phyloP scores from a whole-genome alignment of 2,888 invertebrate genomes.

The Pycnomerus fuliginosus region DNA sequence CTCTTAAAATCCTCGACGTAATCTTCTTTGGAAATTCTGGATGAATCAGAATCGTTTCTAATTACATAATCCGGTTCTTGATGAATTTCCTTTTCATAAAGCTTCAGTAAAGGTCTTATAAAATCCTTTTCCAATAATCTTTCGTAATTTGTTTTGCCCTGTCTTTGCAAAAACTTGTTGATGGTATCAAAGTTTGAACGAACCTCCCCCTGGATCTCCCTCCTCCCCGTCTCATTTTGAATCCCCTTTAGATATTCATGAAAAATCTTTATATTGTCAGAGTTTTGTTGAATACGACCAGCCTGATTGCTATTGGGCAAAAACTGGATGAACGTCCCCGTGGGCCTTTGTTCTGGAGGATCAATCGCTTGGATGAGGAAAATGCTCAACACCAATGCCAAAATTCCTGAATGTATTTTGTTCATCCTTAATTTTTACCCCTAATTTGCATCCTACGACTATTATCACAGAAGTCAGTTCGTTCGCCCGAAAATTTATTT shows the following conservation, averaged over 20 bases:
- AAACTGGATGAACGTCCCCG: conserved; percentile 32
- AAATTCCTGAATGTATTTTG: conserved; percentile 49
- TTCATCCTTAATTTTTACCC: conserved; percentile 42
- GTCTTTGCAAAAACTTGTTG: conserved; percentile 37
- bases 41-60: conserved; percentile 23
- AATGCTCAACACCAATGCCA: conserved; percentile 50
- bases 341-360: conserved; percentile 43
- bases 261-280: conserved; percentile 35
- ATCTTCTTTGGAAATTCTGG: conserved; percentile 44
- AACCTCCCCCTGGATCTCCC: conserved; percentile 4
- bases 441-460: conserved; percentile 14
- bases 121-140: conserved; percentile 47
- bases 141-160: conserved; percentile 45
- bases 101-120: conserved; percentile 45
- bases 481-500: not conserved
- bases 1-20: conserved; percentile 38
- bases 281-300: conserved; percentile 20
- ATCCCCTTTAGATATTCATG: conserved; percentile 38
- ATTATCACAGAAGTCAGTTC: conserved; percentile 18
- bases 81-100: conserved; percentile 42
- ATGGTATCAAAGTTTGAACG: conserved; percentile 32
- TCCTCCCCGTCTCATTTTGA: conserved; percentile 26
- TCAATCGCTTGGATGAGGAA: conserved; percentile 52
- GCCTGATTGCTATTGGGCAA: conserved; percentile 7
- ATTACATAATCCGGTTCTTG: conserved; percentile 30